Percentiles rank a stretch among this genome's conserved stretches.
Conservation (phyloP, 2,113 vertebrate species). For the Orcinus orca region DNA sequence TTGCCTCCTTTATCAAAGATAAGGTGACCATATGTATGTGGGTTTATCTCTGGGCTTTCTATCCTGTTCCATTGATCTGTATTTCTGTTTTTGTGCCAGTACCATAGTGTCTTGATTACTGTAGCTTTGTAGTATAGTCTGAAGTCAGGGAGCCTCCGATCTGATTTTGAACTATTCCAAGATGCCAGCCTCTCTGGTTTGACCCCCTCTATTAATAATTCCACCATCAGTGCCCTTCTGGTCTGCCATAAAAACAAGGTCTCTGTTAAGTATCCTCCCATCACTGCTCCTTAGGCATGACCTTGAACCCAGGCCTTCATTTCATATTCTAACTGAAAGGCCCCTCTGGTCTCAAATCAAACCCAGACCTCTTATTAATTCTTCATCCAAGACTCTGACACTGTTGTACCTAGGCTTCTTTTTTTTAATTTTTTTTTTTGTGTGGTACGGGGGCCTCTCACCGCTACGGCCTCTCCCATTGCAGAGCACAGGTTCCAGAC, state of each 20-base stretch:
- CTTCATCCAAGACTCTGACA: not conserved
- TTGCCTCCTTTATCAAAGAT: no score
- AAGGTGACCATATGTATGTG: no score
- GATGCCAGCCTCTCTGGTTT: not conserved
- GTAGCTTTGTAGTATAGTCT: no score
- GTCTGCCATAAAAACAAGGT: not conserved
- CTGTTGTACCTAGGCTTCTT: not conserved
- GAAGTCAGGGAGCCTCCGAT: not conserved
- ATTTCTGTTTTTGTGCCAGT: no score
- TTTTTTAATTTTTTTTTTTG: not conserved
- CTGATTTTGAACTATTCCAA: not conserved
- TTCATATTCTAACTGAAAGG: not conserved
- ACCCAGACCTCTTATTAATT: not conserved
- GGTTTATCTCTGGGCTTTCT: no score
- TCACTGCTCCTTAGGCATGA: not conserved
- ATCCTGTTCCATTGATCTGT: no score
- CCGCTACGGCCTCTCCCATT: no score
- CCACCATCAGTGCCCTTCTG: not conserved
- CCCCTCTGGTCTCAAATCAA: not conserved
- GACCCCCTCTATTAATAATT: not conserved
- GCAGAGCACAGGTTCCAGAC: no score
- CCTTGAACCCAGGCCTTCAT: not conserved
- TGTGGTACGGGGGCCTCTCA: no score
- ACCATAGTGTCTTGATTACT: no score
- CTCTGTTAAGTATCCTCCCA: not conserved